Evolutionary conservation across 2,888 invertebrate genomes (phyloP).

Genomic region (Papilio gigon): DNA sequence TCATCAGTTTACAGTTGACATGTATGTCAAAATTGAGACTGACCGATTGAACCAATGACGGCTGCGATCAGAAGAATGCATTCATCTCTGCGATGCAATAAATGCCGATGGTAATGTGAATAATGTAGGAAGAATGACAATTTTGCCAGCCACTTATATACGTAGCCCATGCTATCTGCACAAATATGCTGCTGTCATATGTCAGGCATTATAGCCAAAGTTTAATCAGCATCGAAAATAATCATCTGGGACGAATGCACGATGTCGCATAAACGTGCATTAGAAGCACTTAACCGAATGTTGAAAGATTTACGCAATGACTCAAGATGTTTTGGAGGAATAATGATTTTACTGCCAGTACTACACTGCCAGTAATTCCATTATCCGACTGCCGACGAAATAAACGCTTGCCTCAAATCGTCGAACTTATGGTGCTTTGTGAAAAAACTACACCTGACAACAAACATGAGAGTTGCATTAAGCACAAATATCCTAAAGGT

Average conservation of each 20-base stretch:
- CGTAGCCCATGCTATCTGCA: slow-evolving; percentile 62
- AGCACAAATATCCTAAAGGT: too few relatives aligned
- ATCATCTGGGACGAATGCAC: slow-evolving; percentile 45
- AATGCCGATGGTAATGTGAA: slow-evolving; percentile 42
- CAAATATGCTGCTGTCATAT: slow-evolving; percentile 51
- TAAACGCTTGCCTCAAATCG: background rate
- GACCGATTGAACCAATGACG: slow-evolving; percentile 45
- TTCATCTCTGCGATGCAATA: slow-evolving; percentile 46
- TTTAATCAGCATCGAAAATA: slow-evolving; percentile 41
- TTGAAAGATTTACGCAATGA: slow-evolving; percentile 45
- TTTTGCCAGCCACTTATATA: slow-evolving; percentile 50
- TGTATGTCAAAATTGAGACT: slow-evolving; percentile 46
- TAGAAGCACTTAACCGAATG: slow-evolving; percentile 46
- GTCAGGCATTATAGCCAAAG: too few relatives aligned
- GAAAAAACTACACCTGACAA: background rate
- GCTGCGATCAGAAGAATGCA: slow-evolving; percentile 31
- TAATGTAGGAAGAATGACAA: slow-evolving; percentile 48
- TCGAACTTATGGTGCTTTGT: slow-evolving; percentile 11
- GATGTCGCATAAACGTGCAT: slow-evolving; percentile 46
- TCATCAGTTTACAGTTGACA: slow-evolving; percentile 43
- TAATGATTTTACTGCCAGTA: slow-evolving; percentile 46
- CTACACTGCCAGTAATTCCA: slow-evolving; percentile 46
- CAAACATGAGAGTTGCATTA: slow-evolving; percentile 4
- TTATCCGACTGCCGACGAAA: slow-evolving; percentile 43
- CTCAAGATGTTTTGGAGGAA: slow-evolving; percentile 44